These are phyloP conservation scores for Merodon equestris DNA, from an alignment of 2,888 invertebrate genomes.

Conservation along the genomic window DNA sequence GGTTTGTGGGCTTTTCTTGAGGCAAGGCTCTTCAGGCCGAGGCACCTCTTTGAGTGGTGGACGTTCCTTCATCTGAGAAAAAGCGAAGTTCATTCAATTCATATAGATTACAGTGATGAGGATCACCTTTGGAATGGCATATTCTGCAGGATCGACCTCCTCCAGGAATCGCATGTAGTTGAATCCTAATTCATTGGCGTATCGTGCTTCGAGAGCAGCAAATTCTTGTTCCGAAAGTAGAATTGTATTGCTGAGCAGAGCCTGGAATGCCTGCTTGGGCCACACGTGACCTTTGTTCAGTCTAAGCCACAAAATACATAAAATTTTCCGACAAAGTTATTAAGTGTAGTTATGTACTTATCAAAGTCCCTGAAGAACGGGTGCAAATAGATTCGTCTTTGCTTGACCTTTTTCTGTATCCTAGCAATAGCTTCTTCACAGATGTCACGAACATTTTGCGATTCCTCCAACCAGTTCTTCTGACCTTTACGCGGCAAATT, in stretches of 20 bases:
- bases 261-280: slow-evolving; percentile 85
- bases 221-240: slow-evolving; percentile 84
- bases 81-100: no score
- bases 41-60: slow-evolving; percentile 70
- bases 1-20: slow-evolving; percentile 72
- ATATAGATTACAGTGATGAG: not conserved
- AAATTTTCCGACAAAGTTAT: not conserved
- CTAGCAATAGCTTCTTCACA: slow-evolving; percentile 83
- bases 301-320: slow-evolving; percentile 79
- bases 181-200: slow-evolving; percentile 87
- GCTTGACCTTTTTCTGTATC: slow-evolving; percentile 82
- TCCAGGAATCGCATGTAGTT: slow-evolving; percentile 85
- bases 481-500: slow-evolving; percentile 80
- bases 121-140: slow-evolving; percentile 74
- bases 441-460: slow-evolving; percentile 78
- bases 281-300: slow-evolving; percentile 86
- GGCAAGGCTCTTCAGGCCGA: slow-evolving; percentile 72
- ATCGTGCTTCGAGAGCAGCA: slow-evolving; percentile 84
- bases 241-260: slow-evolving; percentile 84
- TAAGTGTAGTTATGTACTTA: slow-evolving; percentile 79
- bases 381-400: slow-evolving; percentile 83
- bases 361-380: slow-evolving; percentile 87
- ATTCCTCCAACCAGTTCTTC: slow-evolving; percentile 79
- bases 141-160: slow-evolving; percentile 80
- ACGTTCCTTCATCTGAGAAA: slow-evolving; percentile 44